Evolutionary conservation across 2,113 vertebrate genomes (phyloP), one percentile per base, ranked within the genome.

Genomic region (Mola mola): DNA sequence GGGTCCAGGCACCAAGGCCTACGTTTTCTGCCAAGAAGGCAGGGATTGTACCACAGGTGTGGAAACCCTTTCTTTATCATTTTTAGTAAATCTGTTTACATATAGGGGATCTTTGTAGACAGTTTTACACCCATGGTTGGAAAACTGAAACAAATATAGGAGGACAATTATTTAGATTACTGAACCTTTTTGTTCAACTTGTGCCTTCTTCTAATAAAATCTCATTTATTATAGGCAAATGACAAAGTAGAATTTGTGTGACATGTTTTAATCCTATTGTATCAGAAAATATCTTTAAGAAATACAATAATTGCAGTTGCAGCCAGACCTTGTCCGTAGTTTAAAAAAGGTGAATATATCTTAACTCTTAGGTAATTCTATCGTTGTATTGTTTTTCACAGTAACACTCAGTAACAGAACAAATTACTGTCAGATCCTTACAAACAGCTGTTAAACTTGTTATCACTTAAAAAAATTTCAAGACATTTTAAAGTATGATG

Each of bases 21-120:
- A 95, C 91, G 13, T 99, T 96, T 91, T 98, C 95, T 72, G 93
- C 97, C 72, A 93, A 93, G 87, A 96, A 92, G 3, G 94, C 93
- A 2, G 97, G 96, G 52, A 95, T 98, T 47, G 91, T 94, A 82
- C 90, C 96, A 2, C 97, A 98, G 96, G 97, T 99, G 96, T 99
- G 97, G 96, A 98, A 92, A 88, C 97, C 97, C 74, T 94, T 93
- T 79, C 92, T 93, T 79, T 95, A 91, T 67, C 92, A 90, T 87
- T 96, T 94, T 75, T 87, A 84, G 66, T 51, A 82, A 88, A 89
- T 0, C 11, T 47, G 31, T 75, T 53, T 47, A 64, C 56, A 73
- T 29, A 33, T 56, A 46, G 34, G 58, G 59, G 37, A 19, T 0
- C 1, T 67, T 58, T 49, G n/a, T n/a, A n/a, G n/a, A n/a, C n/a